Percentiles rank a stretch among this genome's conserved stretches.
These are phyloP conservation scores for Thecophora atra DNA, from an alignment of 2,888 invertebrate genomes.

Conservation along the genomic window DNA sequence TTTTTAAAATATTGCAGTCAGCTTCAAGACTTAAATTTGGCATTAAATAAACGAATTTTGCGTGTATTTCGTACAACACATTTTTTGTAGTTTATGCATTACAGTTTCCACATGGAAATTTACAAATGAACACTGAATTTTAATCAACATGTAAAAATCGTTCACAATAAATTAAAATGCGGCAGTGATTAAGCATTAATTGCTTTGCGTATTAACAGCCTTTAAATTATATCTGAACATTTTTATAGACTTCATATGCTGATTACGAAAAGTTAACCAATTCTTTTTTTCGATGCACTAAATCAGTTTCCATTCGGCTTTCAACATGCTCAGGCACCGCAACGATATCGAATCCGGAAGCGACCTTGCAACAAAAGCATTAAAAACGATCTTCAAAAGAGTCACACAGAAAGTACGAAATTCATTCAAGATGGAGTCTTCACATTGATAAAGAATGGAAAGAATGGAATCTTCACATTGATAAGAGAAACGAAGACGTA, in stretches of 20 bases:
- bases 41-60: no score
- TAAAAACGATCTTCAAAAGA: slow-evolving; percentile 24
- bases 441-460: not conserved
- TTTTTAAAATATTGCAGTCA: no score
- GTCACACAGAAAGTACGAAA: slow-evolving; percentile 18
- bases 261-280: slow-evolving; percentile 5
- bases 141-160: no score
- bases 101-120: no score
- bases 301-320: slow-evolving; percentile 8
- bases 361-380: slow-evolving; percentile 13
- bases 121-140: no score
- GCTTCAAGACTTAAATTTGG: no score
- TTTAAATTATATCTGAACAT: not conserved
- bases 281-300: not conserved
- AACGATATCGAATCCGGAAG: slow-evolving; percentile 17
- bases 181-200: no score
- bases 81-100: no score
- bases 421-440: not conserved
- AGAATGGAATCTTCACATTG: not conserved
- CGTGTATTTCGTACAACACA: no score
- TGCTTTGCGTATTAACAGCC: no score
- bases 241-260: not conserved
- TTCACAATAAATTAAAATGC: no score
- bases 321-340: slow-evolving; percentile 19
- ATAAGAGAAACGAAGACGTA: not conserved